Evolutionary conservation across 2,797 vertebrate species (phyloP), one percentile per base, ranked within the genome.

Genomic region (Etheostoma perlongum): DNA sequence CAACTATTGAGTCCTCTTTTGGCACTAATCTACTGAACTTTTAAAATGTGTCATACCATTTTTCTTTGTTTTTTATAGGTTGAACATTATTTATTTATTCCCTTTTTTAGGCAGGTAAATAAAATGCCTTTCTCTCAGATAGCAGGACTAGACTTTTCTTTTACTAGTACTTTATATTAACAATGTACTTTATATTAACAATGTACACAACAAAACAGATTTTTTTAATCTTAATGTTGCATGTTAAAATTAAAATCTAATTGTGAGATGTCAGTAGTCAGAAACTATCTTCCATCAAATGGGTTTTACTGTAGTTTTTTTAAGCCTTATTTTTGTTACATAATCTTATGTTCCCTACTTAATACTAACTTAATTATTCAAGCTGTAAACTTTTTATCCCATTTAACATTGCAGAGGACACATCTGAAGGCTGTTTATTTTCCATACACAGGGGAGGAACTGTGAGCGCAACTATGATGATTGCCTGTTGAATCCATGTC

Each of bases 401-500:
- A 61, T 70, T 82, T 64, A 76, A 57, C 51, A 75, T 30, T 2
- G 1, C 16, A 48, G 16, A 63, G 36, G 12, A 36, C 73, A 78
- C 54, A 65, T 85, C 81, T 86, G 30, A 82, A 63, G 70, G 73
- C 69, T 90, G 63, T 89, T 85, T 89, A 72, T 89, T 85, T 86
- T 81, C 8, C 62, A 82, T 78, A 74, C 88, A 76, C 91, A 95
- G 96, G 95, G 96, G 84, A 93, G 69, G 85, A 96, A 94, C 94
- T 96, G 95, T 90, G 95, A 96, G 76, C 85, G 93, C 91, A 96
- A 97, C 94, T 97, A 96, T 87, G 91, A 96, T 75, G 95, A 96
- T 88, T 98, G 95, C 93, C 91, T 95, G 91, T 92, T 94, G 62
- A 93, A 94, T 83, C 92, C 92, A 25, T 97, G 96, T 90, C 96